Conservation (phyloP, 2,888 invertebrate species). For the Xestoiulus laeticollis region DNA sequence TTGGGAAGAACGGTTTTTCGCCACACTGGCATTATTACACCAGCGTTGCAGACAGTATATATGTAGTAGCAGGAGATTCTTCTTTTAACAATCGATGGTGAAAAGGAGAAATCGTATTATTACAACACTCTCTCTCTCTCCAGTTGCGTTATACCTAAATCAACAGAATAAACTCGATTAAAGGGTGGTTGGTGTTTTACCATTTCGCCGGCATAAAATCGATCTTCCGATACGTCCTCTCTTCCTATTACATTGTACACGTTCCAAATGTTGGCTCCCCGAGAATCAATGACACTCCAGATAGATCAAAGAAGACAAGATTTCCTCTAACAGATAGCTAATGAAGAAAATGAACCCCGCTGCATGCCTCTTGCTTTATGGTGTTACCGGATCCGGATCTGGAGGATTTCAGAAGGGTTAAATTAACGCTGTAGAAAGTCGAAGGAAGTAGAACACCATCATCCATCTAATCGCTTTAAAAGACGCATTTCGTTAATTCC, state of each 20-base stretch:
- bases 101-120: constrained; percentile 32
- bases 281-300: constrained; percentile 21
- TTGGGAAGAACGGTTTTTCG: background rate
- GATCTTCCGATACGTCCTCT: constrained; percentile 38
- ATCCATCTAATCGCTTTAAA: background rate
- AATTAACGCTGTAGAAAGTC: background rate
- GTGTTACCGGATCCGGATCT: background rate
- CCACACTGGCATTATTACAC: background rate
- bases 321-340: constrained; percentile 41
- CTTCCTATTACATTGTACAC: background rate
- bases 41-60: background rate
- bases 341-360: constrained; percentile 19
- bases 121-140: background rate
- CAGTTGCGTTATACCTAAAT: constrained; percentile 15
- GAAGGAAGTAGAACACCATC: background rate
- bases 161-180: constrained; percentile 28
- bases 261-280: constrained; percentile 2
- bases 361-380: background rate
- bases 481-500: background rate
- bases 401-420: background rate
- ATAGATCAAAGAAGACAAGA: constrained; percentile 39
- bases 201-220: constrained; percentile 28
- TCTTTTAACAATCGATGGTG: constrained; percentile 31
- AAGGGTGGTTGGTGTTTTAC: constrained; percentile 41
- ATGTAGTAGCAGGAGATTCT: background rate